These are phyloP conservation scores for Drosophila koepferae DNA, from an alignment of 2,888 invertebrate genomes.

Conservation along the genomic window DNA sequence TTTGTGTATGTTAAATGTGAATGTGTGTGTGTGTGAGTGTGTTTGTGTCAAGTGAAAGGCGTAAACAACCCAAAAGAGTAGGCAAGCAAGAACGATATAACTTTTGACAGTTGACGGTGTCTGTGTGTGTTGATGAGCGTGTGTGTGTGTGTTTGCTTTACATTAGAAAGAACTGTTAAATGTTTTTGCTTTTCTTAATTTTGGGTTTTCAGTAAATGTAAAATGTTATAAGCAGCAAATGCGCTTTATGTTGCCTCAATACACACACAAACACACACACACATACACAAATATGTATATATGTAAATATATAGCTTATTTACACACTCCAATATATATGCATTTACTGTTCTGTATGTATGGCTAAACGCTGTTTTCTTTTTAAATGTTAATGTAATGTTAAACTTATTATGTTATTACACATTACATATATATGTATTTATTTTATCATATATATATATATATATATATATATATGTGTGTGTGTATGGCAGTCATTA, in stretches of 20 bases:
- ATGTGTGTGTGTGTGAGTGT: not conserved
- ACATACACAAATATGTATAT: not conserved
- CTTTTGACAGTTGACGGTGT: conserved; percentile 12
- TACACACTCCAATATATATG: conserved; percentile 12
- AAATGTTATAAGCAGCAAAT: conserved; percentile 7
- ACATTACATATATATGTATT: conserved; percentile 30
- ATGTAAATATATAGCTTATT: conserved; percentile 17
- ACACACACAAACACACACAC: conserved; percentile 7
- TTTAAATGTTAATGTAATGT: conserved; percentile 12
- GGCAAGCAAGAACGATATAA: conserved; percentile 27
- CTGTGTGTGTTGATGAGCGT: too few species aligned
- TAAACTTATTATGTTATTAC: conserved; percentile 25
- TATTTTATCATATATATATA: not conserved
- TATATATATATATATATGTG: conserved; percentile 16
- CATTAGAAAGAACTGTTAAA: conserved; percentile 17
- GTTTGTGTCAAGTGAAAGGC: conserved; percentile 7
- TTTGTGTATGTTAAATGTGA: not conserved
- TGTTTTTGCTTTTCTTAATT: conserved; percentile 3
- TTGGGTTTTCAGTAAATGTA: not conserved
- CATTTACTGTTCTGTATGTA: conserved; percentile 30
- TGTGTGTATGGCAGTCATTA: conserved; percentile 76
- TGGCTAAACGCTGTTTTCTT: conserved; percentile 12
- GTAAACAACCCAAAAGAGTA: conserved; percentile 45
- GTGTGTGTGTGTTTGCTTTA: conserved; percentile 18
- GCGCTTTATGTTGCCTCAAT: conserved; percentile 6